Conservation (phyloP, 1,140 invertebrate species). For the Drosophila suzukii region DNA sequence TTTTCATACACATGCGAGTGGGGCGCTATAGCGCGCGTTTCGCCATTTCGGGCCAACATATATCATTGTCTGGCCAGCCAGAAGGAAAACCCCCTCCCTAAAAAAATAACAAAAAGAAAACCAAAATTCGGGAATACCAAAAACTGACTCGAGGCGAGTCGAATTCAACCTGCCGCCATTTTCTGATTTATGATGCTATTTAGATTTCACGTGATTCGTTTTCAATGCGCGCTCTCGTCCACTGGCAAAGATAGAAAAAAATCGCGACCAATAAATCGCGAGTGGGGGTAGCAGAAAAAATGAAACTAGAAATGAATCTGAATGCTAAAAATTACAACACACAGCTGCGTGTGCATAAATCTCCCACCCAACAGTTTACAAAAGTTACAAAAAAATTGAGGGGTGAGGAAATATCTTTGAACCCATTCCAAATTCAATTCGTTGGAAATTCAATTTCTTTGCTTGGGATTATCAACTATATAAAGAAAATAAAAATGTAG, state of each 20-base stretch:
- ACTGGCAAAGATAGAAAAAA: slow-evolving; percentile 73
- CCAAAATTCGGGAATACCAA: slow-evolving; percentile 58
- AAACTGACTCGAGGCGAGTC: slow-evolving; percentile 52
- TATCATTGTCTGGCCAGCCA: slow-evolving; percentile 74
- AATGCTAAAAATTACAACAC: slow-evolving; percentile 80
- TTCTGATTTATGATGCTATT: slow-evolving; percentile 83
- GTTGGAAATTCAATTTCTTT: slow-evolving; percentile 28
- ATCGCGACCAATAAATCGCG: slow-evolving; percentile 76
- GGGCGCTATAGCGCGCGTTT: slow-evolving; percentile 53
- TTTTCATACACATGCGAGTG: slow-evolving; percentile 80
- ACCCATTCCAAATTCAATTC: slow-evolving; percentile 67
- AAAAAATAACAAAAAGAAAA: slow-evolving; percentile 27
- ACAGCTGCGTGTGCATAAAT: slow-evolving; percentile 82
- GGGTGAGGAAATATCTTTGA: slow-evolving; percentile 6
- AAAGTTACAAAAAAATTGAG: slow-evolving; percentile 32
- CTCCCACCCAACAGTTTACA: slow-evolving; percentile 52
- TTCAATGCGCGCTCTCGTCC: slow-evolving; percentile 73
- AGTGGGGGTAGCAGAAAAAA: slow-evolving; percentile 26
- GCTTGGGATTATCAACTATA: slow-evolving; percentile 64
- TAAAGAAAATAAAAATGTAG: slow-evolving; percentile 6
- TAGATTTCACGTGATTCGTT: slow-evolving; percentile 82
- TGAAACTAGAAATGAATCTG: slow-evolving; percentile 53
- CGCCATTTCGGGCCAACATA: slow-evolving; percentile 63
- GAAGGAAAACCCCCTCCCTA: slow-evolving; percentile 15
- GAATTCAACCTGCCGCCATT: slow-evolving; percentile 79